phyloP scores from a whole-genome alignment of 2,888 invertebrate genomes.

The Plagiodera versicolora region DNA sequence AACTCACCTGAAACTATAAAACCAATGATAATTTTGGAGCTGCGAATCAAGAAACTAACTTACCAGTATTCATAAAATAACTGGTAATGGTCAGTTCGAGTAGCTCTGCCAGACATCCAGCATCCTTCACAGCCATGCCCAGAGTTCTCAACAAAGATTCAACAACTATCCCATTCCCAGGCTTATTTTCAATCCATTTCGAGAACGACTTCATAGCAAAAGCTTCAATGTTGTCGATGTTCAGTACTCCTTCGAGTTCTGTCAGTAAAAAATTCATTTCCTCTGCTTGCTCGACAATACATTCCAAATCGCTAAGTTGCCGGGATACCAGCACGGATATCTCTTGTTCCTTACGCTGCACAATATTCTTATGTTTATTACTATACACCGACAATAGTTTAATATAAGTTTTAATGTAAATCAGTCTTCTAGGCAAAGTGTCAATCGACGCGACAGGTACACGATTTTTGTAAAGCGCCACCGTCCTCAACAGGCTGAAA shows the following conservation, averaged over 20 bases:
- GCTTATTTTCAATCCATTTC: constrained; percentile 57
- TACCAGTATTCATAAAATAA: constrained; percentile 60
- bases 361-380: constrained; percentile 58
- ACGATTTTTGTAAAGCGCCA: constrained; percentile 60
- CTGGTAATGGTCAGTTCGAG: constrained; percentile 59
- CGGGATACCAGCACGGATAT: constrained; percentile 56
- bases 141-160: constrained; percentile 56
- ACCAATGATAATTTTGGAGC: no score
- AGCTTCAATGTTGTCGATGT: constrained; percentile 47
- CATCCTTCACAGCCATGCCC: constrained; percentile 55
- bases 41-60: constrained; percentile 23
- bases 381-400: constrained; percentile 62
- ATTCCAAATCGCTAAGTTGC: constrained; percentile 60
- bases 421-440: constrained; percentile 59
- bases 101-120: constrained; percentile 56
- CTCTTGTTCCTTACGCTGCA: constrained; percentile 56
- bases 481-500: constrained; percentile 62
- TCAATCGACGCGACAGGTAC: constrained; percentile 53
- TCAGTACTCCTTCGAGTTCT: constrained; percentile 55
- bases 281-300: constrained; percentile 51
- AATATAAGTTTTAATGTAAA: constrained; percentile 63
- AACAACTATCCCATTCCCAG: constrained; percentile 56
- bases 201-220: constrained; percentile 48
- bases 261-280: constrained; percentile 58
- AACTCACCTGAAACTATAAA: constrained; percentile 38